Conservation (phyloP, 2,888 invertebrate genomes). For the Oeneis ivallda region DNA sequence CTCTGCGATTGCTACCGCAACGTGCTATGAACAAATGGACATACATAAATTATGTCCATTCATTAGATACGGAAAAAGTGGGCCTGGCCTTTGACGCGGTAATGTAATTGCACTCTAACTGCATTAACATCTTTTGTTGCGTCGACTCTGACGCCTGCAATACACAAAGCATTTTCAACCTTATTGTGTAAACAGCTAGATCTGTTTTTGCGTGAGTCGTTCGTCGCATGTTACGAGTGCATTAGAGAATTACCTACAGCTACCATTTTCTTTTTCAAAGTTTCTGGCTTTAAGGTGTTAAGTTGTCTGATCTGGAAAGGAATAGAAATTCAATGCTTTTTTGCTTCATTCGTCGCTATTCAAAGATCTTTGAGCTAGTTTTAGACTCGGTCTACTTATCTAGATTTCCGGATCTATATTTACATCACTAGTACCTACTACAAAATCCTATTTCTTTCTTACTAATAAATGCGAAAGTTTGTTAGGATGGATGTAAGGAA, state of each 20-base stretch:
- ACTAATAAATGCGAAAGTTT: too few relatives aligned
- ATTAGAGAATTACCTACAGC: constrained; percentile 30
- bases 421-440: background rate
- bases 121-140: constrained; percentile 34
- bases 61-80: constrained; percentile 44
- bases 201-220: constrained; percentile 6
- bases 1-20: constrained; percentile 10
- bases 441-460: too few relatives aligned
- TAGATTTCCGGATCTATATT: background rate
- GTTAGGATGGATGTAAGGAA: too few relatives aligned
- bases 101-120: constrained; percentile 39
- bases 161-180: constrained; percentile 13
- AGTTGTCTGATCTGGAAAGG: constrained; percentile 16
- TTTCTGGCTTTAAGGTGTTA: constrained; percentile 21
- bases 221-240: constrained; percentile 28
- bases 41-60: constrained; percentile 47
- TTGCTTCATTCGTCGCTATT: background rate
- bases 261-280: constrained; percentile 25
- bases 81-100: constrained; percentile 38
- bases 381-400: background rate
- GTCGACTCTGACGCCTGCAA: constrained; percentile 6
- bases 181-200: background rate
- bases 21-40: constrained; percentile 40
- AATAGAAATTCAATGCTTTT: constrained; percentile 11
- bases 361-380: background rate